phyloP scores from a whole-genome alignment of 2,797 vertebrate genomes.

The Heliangelus exortis region DNA sequence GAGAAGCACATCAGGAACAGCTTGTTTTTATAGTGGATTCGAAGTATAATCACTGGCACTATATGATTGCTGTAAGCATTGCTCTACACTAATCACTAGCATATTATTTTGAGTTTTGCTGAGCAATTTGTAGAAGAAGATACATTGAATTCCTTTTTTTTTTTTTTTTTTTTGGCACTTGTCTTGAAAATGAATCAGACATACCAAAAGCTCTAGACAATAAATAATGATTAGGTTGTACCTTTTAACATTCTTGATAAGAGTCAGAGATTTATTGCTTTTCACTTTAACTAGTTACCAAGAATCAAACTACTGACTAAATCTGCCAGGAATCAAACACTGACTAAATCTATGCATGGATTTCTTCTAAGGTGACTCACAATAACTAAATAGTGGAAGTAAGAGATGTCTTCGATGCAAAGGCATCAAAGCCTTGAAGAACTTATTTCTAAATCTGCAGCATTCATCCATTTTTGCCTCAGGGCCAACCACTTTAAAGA shows the following conservation, averaged over 20 bases:
- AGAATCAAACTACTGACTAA: not conserved
- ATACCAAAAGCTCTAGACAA: conserved; percentile 4
- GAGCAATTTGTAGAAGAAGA: conserved; percentile 15
- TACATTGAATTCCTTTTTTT: not conserved
- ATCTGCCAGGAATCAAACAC: not conserved
- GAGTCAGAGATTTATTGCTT: conserved; percentile 15
- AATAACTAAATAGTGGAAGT: not conserved
- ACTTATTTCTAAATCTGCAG: not conserved
- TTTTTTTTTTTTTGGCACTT: not conserved
- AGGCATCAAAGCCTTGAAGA: not conserved
- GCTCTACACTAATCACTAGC: conserved; percentile 48
- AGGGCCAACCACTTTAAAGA: not conserved
- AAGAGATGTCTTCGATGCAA: not conserved
- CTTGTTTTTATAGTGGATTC: conserved; percentile 57
- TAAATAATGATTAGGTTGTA: conserved; percentile 17
- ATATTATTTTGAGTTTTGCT: conserved; percentile 37
- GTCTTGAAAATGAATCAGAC: conserved; percentile 24
- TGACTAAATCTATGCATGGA: conserved; percentile 9
- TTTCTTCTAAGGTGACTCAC: conserved; percentile 40
- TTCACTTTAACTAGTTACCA: not conserved
- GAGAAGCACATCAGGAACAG: conserved; percentile 69
- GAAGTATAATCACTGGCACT: conserved; percentile 56
- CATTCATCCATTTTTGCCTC: not conserved
- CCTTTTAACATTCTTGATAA: conserved; percentile 21
- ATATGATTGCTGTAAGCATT: conserved; percentile 43